Evolutionary conservation across 1,140 invertebrate species (phyloP), one percentile per base, ranked within the genome.

Genomic region (Drosophila nigromelanica): DNA sequence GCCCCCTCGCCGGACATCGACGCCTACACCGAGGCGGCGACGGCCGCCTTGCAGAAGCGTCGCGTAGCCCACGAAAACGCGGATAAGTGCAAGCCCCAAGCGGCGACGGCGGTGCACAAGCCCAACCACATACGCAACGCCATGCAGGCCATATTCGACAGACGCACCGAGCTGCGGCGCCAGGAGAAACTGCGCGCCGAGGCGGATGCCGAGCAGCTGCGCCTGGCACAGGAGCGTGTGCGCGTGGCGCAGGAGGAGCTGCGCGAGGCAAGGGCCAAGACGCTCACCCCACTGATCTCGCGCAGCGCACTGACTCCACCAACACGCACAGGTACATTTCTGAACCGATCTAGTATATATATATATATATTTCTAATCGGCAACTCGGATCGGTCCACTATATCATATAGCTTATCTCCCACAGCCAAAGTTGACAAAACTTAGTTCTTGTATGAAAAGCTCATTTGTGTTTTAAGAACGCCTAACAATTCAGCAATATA

Each of bases 11-110:
- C 78, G n/a, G 90, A 91, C 15, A 76, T 89, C 12, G 85, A 91
- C 21, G 70, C 61, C 24, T 74, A 78, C 43, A 78, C 85, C 5
- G 71, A 78, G 35, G 75, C 79, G 11, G 74, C 63, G 1, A 89
- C 78, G 7, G 80, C 80, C 5, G 66, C 68, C 0, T 45, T 80
- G 0, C 80, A 78, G 40, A 93, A 92, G 62, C 93, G 93, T 62
- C 89, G 93, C 4, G 91, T 93, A 5, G 93, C 93, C 18, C 92
- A 93, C 62, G 86, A 92, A 14, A 92, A 92, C 35, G 90, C 92
- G 0, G 79, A 68, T 68, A 92, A 83, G 5, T 35, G 37, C n/a
- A 77, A 68, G 15, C 45, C 66, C 0, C 50, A 64, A 5, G n/a
- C 39, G 2, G 35, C 75, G 2, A 24, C 37, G 0, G 30, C 40